Base-by-base conservation (phyloP, 2,888 invertebrate species). In the Dynastes maya region DNA sequence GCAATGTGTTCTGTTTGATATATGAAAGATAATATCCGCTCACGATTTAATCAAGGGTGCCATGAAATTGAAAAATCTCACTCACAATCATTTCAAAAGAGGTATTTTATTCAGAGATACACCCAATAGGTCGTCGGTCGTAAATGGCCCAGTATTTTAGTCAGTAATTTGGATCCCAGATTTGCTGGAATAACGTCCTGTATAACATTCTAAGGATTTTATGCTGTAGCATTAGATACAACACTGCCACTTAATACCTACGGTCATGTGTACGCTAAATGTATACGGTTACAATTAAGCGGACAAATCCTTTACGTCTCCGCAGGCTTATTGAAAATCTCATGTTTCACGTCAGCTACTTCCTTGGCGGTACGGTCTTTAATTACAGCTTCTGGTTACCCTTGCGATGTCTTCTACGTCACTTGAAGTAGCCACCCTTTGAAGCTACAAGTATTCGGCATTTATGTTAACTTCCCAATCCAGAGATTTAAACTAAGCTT, bases 381-480 rank as follows among this genome's bases (percentile, higher is more conserved):
- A 49, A 68, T 68, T 68, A 68, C 51, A 49, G 68, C 68, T 49
- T 68, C 22, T 27, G 22, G 68, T 45, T 68, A 68, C 68, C 27
- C 51, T 51, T 27, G 4, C 29, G 11, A 68, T 16, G 13, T 49
- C 11, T 68, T 27, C 45, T 6, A 27, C 49, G 29, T 29, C 27
- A 51, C 5, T 68, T 68, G 11, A 68, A 68, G 16, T 51, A 68
- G 68, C 11, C 49, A 68, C 51, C 22, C 27, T 11, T 16, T 9
- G 11, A n/a, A n/a, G 13, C 68, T 63, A 63, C 61, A 53, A 53
- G 53, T 53, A 16, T 53, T 53, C 53, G 13, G 55, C 22, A 58
- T 58, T 58, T 58, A 58, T 22, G 6, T 58, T 58, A 58, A 58
- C 55, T 5, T 22, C 55, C n/a, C 22, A 22, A 27, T 22, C 55